phyloP scores from a whole-genome alignment of 2,113 vertebrate species.

The Eulemur rufifrons region DNA sequence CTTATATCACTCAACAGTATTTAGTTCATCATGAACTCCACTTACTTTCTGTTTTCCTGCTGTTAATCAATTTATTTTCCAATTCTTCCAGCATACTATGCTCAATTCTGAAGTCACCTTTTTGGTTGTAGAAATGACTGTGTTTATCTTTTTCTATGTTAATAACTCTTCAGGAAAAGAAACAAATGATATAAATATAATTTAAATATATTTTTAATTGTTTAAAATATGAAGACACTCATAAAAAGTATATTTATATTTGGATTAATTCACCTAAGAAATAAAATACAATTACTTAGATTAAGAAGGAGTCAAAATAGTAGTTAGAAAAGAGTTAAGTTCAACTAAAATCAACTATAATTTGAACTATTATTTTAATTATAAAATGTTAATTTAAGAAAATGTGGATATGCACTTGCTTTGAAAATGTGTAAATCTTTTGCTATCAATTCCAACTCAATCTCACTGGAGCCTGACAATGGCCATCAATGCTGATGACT shows the following conservation, averaged over 20 bases:
- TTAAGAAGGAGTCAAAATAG: neutral
- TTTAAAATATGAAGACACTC: conserved; percentile 49
- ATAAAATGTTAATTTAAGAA: conserved; percentile 41
- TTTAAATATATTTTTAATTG: conserved; percentile 36
- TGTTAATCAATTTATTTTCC: conserved; percentile 84
- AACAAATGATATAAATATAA: conserved; percentile 53
- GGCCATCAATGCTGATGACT: neutral
- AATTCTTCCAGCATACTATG: conserved; percentile 87
- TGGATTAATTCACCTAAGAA: neutral
- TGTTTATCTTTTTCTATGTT: conserved; percentile 90
- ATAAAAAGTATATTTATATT: conserved; percentile 1
- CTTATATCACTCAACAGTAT: neutral
- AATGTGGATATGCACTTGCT: neutral
- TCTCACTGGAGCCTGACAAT: neutral
- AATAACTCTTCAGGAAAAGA: conserved; percentile 86
- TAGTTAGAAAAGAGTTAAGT: neutral
- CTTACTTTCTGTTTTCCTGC: conserved; percentile 89
- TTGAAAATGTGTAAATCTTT: conserved; percentile 18
- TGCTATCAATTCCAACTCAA: neutral
- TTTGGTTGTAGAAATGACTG: conserved; percentile 86
- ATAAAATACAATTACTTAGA: neutral
- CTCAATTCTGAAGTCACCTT: conserved; percentile 84
- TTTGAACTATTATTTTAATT: conserved; percentile 43
- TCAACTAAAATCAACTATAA: conserved; percentile 7
- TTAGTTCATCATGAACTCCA: conserved; percentile 32